A percentile compares a stretch with the other conserved stretches of the same genome.
Evolutionary conservation across 2,797 vertebrate species (phyloP).

Genomic region (Chiloscyllium punctatum): DNA sequence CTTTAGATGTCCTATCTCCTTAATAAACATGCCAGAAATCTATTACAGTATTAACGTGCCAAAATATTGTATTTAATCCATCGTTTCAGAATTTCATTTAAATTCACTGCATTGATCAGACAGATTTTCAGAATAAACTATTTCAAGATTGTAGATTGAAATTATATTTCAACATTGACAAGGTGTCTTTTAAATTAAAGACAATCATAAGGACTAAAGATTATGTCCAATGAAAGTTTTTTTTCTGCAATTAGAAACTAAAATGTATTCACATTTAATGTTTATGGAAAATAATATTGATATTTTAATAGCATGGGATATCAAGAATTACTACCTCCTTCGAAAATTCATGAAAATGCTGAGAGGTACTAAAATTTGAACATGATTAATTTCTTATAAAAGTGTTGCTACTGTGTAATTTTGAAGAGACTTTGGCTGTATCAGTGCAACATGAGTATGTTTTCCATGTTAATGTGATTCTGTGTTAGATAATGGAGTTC

Average conservation of each 20-base stretch:
- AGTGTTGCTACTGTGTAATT: constrained; percentile 5
- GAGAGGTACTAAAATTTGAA: constrained; percentile 28
- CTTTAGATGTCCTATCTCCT: no score
- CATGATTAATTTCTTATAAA: constrained; percentile 35
- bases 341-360: constrained; percentile 10
- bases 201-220: not conserved
- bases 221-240: not conserved
- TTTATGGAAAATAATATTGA: not conserved
- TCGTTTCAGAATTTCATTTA: not conserved
- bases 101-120: not conserved
- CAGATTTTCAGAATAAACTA: not conserved
- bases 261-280: not conserved
- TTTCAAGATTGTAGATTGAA: not conserved
- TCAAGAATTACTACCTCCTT: not conserved
- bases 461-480: constrained; percentile 23
- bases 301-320: not conserved
- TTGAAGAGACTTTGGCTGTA: constrained; percentile 5
- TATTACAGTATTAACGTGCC: not conserved
- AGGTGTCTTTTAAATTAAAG: not conserved
- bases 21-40: not conserved
- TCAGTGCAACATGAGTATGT: constrained; percentile 17
- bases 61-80: not conserved
- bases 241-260: not conserved
- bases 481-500: constrained; percentile 37
- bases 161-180: not conserved